Conservation (phyloP, 2,797 vertebrate genomes). For the Vireo griseus region DNA sequence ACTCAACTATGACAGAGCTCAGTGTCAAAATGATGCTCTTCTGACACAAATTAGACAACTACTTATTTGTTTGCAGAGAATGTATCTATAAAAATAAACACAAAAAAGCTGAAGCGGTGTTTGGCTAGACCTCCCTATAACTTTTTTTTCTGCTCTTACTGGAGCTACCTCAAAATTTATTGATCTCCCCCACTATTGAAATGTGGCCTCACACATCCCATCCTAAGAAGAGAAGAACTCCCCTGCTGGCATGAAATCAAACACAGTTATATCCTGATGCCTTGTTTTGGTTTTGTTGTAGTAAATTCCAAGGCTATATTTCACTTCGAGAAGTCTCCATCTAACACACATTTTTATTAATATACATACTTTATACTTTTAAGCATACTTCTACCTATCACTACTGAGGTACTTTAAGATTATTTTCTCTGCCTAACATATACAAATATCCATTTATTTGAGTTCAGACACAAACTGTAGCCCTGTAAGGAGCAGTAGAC, state of each 20-base stretch:
- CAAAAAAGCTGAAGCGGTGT: not conserved
- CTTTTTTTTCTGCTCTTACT: not conserved
- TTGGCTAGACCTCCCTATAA: not conserved
- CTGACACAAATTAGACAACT: not conserved
- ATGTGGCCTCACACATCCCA: not conserved
- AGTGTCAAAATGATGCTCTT: not conserved
- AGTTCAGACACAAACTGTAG: not conserved
- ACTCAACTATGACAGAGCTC: not conserved
- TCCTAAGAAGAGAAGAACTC: not conserved
- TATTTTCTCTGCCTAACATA: not conserved
- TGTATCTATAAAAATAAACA: not conserved
- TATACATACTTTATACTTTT: not conserved
- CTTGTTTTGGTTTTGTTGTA: not conserved
- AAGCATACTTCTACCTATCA: not conserved
- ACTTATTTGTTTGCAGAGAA: not conserved
- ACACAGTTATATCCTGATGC: not conserved
- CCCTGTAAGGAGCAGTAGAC: not conserved
- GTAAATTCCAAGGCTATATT: not conserved
- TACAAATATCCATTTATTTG: not conserved
- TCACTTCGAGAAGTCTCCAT: not conserved
- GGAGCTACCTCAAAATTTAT: not conserved
- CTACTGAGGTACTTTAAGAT: not conserved
- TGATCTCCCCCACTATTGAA: not conserved
- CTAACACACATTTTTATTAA: not conserved
- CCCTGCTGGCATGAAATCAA: not conserved